Conservation (phyloP, 2,888 invertebrate species). For the Thymelicus lineola region DNA sequence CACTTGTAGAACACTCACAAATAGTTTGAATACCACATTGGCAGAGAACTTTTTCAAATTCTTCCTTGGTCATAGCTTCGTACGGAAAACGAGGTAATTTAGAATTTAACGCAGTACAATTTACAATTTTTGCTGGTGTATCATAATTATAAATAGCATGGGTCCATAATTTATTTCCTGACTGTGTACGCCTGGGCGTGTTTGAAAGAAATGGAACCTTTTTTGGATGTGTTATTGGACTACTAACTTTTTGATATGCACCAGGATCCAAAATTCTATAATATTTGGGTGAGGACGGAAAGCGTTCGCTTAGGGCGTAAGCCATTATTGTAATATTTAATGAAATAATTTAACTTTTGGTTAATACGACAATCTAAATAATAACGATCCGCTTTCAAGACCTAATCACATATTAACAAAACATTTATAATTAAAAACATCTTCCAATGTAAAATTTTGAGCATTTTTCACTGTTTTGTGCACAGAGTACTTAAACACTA, state of each 20-base stretch:
- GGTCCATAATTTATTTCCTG: constrained; percentile 58
- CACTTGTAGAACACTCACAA: constrained; percentile 61
- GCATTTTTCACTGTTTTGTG: too few species aligned
- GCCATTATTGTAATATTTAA: constrained; percentile 57
- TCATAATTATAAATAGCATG: constrained; percentile 58
- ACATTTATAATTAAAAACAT: too few species aligned
- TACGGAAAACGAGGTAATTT: constrained; percentile 69
- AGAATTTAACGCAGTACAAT: constrained; percentile 62
- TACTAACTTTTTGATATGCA: constrained; percentile 57
- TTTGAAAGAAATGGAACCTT: constrained; percentile 65
- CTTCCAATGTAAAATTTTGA: too few species aligned
- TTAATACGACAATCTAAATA: too few species aligned
- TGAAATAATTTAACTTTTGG: not conserved
- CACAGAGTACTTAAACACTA: too few species aligned
- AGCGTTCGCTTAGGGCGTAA: constrained; percentile 59
- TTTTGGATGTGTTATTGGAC: constrained; percentile 45
- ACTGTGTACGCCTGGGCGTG: constrained; percentile 52
- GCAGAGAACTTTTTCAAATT: constrained; percentile 65
- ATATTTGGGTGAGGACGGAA: constrained; percentile 53
- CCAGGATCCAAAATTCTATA: constrained; percentile 65
- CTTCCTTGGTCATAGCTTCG: constrained; percentile 61
- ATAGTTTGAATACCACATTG: constrained; percentile 59
- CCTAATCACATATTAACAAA: too few species aligned
- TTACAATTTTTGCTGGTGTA: constrained; percentile 55
- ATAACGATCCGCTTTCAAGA: too few species aligned